Evolutionary conservation across 2,797 vertebrate genomes (phyloP), one percentile per base, ranked within the genome.

Genomic region (Bucorvus abyssinicus): DNA sequence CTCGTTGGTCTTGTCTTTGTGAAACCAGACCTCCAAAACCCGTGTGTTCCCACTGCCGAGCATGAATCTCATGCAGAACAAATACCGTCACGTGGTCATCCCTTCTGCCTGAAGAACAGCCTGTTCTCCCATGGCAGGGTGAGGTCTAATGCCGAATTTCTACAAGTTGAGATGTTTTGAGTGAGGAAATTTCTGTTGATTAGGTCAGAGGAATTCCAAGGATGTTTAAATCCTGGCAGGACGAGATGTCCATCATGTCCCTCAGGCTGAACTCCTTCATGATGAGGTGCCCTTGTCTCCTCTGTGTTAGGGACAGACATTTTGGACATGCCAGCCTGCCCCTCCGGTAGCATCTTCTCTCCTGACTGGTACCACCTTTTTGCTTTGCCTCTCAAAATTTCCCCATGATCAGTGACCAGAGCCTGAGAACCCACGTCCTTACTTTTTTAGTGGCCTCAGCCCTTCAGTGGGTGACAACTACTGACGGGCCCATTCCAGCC

Each of bases 91-190:
- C 10, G 0, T 5, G 13, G 30, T 52, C 69, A n/a, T 38, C 64
- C 17, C 76, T 61, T 26, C 52, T 76, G 56, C 64, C 84, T 22
- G 20, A 59, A 63, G 77, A 19, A 26, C 38, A 22, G 17, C 50
- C 30, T 1, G 1, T 76, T 65, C 56, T 83, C 18, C 34, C 47
- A 56, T 2, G 0, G 1, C 5, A 2, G 21, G 18, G 8, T 32
- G 21, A 83, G 60, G 34, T 38, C 32, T 65, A 38, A 44, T 6
- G 26, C 44, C 50, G 47, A 52, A 70, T 69, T 91, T 57, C 63
- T 61, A 2, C 63, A 76, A 53, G 59, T 21, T 5, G 5, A 80
- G 56, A 49, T 12, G 44, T 34, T 53, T 32, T 68, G 45, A 24
- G 45, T 57, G 61, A 38, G 56, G 42, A 77, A 49, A 45, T 65